These are phyloP conservation scores for Tipula unca DNA, from an alignment of 2,888 invertebrate genomes.

Conservation along the genomic window DNA sequence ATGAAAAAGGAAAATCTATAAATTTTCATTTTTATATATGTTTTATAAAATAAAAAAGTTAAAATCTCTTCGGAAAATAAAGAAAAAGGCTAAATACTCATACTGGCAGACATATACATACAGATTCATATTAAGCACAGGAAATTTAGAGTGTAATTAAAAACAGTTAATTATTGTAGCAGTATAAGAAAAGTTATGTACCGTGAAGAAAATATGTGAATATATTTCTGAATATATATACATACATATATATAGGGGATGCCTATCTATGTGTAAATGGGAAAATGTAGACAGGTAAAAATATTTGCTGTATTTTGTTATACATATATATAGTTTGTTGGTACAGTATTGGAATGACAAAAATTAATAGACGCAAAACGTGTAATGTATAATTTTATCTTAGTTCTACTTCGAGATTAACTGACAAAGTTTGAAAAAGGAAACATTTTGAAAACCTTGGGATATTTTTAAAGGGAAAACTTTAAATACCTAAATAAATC, in stretches of 20 bases:
- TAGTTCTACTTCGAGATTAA: not conserved
- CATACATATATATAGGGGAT: not conserved
- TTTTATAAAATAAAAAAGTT: not conserved
- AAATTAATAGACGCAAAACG: not conserved
- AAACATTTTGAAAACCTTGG: too few relatives aligned
- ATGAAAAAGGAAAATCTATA: not conserved
- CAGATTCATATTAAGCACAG: not conserved
- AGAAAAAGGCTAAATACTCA: not conserved
- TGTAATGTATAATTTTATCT: not conserved
- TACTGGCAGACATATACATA: not conserved
- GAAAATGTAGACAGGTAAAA: not conserved
- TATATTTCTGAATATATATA: not conserved
- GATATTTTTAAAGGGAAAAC: too few relatives aligned
- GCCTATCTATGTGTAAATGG: not conserved
- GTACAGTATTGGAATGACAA: not conserved
- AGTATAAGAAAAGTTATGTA: not conserved
- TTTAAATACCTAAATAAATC: too few relatives aligned
- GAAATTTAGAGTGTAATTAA: slow-evolving; percentile 15
- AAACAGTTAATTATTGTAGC: not conserved
- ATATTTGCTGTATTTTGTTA: not conserved
- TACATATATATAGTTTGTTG: not conserved
- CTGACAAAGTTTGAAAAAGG: too few relatives aligned
- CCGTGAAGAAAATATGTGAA: not conserved
- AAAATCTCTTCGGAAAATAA: not conserved
- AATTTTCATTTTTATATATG: not conserved